Base-by-base conservation (phyloP, 1,140 invertebrate genomes). In the Bombus huntii region DNA sequence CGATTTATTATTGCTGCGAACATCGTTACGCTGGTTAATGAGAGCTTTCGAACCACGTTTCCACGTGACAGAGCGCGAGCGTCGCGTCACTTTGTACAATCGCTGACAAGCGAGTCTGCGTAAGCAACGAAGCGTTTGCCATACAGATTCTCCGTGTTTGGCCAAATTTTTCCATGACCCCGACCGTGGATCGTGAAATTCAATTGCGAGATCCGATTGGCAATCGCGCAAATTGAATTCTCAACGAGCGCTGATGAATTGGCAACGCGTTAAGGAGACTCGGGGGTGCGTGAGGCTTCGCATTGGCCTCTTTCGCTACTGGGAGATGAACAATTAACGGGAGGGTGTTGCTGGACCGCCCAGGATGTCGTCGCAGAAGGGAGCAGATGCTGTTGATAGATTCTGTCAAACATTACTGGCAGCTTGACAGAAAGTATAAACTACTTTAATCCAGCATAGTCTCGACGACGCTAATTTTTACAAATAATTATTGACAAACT, bases 311-410 rank as follows among this genome's bases (percentile, higher is more conserved):
- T 93, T 90, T 93, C 91, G 90, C 92, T 89, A 89, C 86, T 90
- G 92, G 93, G 94, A 95, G 94, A 95, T 95, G 94, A 95, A 95
- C 94, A 95, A 95, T 95, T 95, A 95, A 94, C 92, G 75, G 18
- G 81, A 90, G 92, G 93, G 94, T 87, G 92, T 88, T 86, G 80
- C 83, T 82, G 87, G 39, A 88, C 89, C 94, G 93, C 95, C 95
- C 95, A 94, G 92, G 91, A 94, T 87, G 93, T 92, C 91, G 86
- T 91, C 88, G 89, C 88, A 89, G 91, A 91, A 89, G 90, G 87
- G 87, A 89, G 87, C 47, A 53, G 47, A 53, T 53, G 47, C 90
- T 88, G 87, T 71, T 57, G 87, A 59, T 90, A 57, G 88, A 92
- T 88, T 89, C 87, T 86, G 91, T 92, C 91, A 90, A 93, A 91